A percentile compares a stretch with the other conserved stretches of the same genome.
phyloP scores from a whole-genome alignment of 2,888 invertebrate genomes.

The Drosophila heteroneura region DNA sequence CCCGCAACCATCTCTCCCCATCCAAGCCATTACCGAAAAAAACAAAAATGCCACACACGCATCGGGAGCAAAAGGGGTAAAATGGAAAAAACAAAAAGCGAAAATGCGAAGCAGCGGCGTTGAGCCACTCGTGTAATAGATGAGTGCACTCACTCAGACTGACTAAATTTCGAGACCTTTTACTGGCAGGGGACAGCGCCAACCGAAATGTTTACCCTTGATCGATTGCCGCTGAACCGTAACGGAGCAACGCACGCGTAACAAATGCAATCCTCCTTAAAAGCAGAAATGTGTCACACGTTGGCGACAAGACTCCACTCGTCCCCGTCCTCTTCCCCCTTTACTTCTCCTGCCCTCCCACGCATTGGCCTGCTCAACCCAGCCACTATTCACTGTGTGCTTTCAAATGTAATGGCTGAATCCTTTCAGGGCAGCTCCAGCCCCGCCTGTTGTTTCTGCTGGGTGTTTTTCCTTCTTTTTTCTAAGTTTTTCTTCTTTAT shows the following conservation, averaged over 20 bases:
- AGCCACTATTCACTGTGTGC: slow-evolving; percentile 29
- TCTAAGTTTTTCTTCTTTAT: slow-evolving; percentile 24
- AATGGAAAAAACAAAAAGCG: slow-evolving; percentile 26
- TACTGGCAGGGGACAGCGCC: slow-evolving; percentile 34
- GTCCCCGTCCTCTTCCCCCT: background rate
- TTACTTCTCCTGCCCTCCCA: background rate
- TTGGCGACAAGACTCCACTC: slow-evolving; percentile 51
- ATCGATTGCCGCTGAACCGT: slow-evolving; percentile 81
- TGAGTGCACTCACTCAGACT: slow-evolving; percentile 81
- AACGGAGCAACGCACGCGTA: slow-evolving; percentile 79
- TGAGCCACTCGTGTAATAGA: slow-evolving; percentile 61
- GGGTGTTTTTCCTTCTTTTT: slow-evolving; percentile 29
- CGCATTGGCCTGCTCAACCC: background rate
- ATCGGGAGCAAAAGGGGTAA: slow-evolving; percentile 13
- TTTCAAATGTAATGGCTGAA: slow-evolving; percentile 69
- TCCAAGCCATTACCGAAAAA: slow-evolving; percentile 15
- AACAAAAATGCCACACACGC: slow-evolving; percentile 35
- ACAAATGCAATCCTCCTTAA: slow-evolving; percentile 82
- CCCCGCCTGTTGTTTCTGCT: slow-evolving; percentile 56
- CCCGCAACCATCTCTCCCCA: background rate
- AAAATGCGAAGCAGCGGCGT: slow-evolving; percentile 8
- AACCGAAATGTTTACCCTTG: slow-evolving; percentile 76
- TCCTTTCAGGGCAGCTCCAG: slow-evolving; percentile 69
- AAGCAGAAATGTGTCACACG: slow-evolving; percentile 84
- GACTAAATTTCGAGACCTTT: slow-evolving; percentile 72